phyloP scores from a whole-genome alignment of 1,140 invertebrate genomes.

The Diachasmimorpha longicaudata region DNA sequence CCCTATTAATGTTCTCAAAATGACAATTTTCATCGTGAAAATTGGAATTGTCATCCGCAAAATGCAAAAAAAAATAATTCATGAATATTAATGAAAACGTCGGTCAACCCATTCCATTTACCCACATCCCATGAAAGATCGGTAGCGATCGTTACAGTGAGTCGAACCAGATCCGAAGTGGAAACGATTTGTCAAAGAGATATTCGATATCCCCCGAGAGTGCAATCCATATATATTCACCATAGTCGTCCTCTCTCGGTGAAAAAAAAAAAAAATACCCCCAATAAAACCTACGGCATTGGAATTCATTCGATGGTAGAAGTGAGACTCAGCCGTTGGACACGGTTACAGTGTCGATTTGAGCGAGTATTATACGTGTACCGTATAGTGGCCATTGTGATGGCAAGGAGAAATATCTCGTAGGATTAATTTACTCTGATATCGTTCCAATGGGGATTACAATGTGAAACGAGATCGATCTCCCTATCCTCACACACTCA shows the following conservation, averaged over 20 bases:
- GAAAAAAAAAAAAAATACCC: neutral
- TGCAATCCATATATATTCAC: neutral
- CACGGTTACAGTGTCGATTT: neutral
- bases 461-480: slow-evolving; percentile 28
- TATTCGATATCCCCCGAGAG: slow-evolving; percentile 1
- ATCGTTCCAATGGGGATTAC: slow-evolving; percentile 25
- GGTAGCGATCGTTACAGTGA: neutral
- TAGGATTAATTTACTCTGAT: slow-evolving; percentile 23
- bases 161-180: slow-evolving; percentile 16
- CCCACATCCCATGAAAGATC: neutral
- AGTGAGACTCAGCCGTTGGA: neutral
- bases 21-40: no score
- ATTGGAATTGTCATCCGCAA: no score
- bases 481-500: neutral
- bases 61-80: no score
- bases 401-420: slow-evolving; percentile 1
- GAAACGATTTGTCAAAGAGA: slow-evolving; percentile 6
- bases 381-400: neutral
- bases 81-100: slow-evolving; percentile 1
- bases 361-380: neutral
- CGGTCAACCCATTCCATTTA: slow-evolving; percentile 1
- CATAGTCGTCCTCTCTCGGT: neutral
- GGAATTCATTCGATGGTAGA: neutral
- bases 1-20: no score
- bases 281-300: slow-evolving; percentile 5